Base-by-base conservation (phyloP, 2,888 invertebrate species). In the Polydrusus pterygomalis region DNA sequence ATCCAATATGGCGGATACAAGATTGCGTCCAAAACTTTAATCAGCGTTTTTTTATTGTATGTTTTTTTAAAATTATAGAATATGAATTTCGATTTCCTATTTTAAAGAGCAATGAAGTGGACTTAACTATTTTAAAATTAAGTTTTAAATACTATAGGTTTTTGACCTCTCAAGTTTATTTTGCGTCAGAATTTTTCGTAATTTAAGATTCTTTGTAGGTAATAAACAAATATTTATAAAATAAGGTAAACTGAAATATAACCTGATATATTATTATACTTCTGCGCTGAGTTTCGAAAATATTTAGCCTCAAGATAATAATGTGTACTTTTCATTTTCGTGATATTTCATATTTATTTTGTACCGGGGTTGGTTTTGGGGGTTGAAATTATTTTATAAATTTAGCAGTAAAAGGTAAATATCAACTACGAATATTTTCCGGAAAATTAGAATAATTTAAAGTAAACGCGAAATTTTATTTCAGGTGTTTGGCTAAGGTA, bases 331-430 rank as follows among this genome's bases (percentile, higher is more conserved):
- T 71, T 71, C 71, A 64, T 64, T 71, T 62, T 47, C 43, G 34
- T 13, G 64, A 63, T 64, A 54, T 64, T 64, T 64, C 34, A 71
- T 71, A 63, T 71, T 63, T 47, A 64, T 51, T 47, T 54, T 40
- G 56, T 54, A 51, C 54, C 34, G 54, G 15, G 43, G 38, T 20
- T 71, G 63, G 62, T 18, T 25, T 30, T 15, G 56, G 43, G 64
- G 51, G 71, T 71, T 64, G 40, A 64, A 71, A 71, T 71, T 56
- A 71, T 56, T 64, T 64, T 54, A 71, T 71, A 64, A 71, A 64
- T 71, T 71, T 71, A 45, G 62, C 63, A 56, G 63, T 45, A 17
- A 71, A 60, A 64, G 64, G 64, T 64, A 71, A 71, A 71, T 71
- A 71, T 64, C 63, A 71, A 64, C 64, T 56, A 54, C 64, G 71